Base-by-base conservation (phyloP, 2,888 invertebrate genomes). In the Mimumesa dahlbomi region DNA sequence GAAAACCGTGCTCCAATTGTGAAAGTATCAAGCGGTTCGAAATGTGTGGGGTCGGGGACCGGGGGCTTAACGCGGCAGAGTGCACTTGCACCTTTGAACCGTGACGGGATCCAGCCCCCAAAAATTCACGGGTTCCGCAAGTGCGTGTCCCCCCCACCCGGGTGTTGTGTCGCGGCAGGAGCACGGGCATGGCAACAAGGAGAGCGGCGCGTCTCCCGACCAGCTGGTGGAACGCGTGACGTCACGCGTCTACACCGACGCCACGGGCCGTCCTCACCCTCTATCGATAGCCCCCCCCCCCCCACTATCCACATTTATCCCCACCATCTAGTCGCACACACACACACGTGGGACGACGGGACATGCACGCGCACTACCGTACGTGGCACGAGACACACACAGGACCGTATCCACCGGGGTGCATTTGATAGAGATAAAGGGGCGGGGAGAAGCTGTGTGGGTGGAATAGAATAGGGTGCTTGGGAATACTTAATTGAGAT, bases 211-310 rank as follows among this genome's bases (percentile, higher is more conserved):
- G 72, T 67, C 72, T 67, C 38, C 57, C 56, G 63, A 76, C 78
- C 73, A 79, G 79, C 77, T 76, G 73, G 73, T 76, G 72, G 72
- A 78, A 76, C 73, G 77, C 48, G 68, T 81, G 81, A 81, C 81
- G 80, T 78, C 77, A 80, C 73, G 65, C 68, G 54, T 62, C 74
- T 76, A 78, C 73, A 72, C 57, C 46, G 49, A 63, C 45, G 50
- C 54, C 43, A 48, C 59, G 50, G 53, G 29, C 45, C 48, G 42
- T n/a, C 46, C 29, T 34, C 25, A 1, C 48, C 16, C 29, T 31
- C 31, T 29, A 14, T 16, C 29, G 48, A 48, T 48, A 34, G 3
- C 11, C 52, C 36, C 57, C 31, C 31, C 21, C 29, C 29, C 19
- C 31, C 19, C 13, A 7, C 22, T 2, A 21, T n/a, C 36, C 22